Conservation (phyloP, 2,113 vertebrate genomes). For the Actinemys pallida region DNA sequence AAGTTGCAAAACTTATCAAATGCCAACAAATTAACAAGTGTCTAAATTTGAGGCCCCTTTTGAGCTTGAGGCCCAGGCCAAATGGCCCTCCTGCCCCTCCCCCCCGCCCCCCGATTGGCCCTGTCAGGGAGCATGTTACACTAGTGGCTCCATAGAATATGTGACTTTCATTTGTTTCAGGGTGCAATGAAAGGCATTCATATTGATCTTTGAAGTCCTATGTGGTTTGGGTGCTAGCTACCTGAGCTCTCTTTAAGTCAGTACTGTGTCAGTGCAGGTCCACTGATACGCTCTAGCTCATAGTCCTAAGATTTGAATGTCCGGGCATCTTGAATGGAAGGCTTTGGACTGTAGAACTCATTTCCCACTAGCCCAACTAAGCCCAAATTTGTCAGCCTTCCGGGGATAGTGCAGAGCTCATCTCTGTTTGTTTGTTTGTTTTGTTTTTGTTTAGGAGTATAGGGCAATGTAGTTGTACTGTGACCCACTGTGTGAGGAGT, state of each 20-base stretch:
- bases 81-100: too few relatives aligned
- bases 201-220: not conserved
- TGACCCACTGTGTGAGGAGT: rapidly evolving
- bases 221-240: not conserved
- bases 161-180: not conserved
- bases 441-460: rapidly evolving
- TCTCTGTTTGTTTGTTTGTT: too few relatives aligned
- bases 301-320: not conserved
- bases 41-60: too few relatives aligned
- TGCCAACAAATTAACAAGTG: too few relatives aligned
- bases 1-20: too few relatives aligned
- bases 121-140: not conserved
- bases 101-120: too few relatives aligned
- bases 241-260: not conserved
- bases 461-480: not conserved
- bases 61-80: too few relatives aligned
- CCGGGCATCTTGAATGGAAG: not conserved
- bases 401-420: not conserved
- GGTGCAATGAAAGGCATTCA: not conserved
- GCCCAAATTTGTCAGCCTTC: not conserved
- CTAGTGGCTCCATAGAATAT: not conserved
- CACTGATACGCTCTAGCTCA: not conserved
- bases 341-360: not conserved
- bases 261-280: not conserved
- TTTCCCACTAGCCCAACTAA: not conserved